These are phyloP conservation scores for Dascyllus trimaculatus DNA, from an alignment of 2,113 vertebrate species.

Conservation along the genomic window DNA sequence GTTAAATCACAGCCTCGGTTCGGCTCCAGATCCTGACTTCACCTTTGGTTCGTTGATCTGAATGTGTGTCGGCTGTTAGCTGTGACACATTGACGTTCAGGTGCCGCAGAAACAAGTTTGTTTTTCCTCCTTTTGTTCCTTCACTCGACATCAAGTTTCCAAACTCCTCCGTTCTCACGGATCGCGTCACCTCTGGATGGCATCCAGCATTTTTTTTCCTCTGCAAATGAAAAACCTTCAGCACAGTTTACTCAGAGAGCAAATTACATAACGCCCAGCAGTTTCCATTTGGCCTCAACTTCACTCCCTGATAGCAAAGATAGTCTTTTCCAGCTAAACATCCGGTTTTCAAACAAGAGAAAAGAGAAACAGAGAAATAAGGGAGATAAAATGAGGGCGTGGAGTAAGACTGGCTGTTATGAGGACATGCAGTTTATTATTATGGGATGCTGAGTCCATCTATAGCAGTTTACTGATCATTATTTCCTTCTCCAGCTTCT, in stretches of 20 bases:
- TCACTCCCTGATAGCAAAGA: conserved; percentile 4
- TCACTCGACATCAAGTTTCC: neutral
- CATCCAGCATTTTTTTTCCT: neutral
- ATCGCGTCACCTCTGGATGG: conserved; percentile 21
- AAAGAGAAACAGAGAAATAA: neutral
- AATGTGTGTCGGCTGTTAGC: no score
- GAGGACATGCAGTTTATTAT: no score
- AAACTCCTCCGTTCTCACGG: neutral
- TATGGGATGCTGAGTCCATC: no score
- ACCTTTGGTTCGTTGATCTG: no score
- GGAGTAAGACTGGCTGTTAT: no score
- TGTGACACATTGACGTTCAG: neutral
- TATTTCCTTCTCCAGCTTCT: no score
- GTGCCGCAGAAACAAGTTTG: conserved; percentile 4
- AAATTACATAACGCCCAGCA: conserved; percentile 26
- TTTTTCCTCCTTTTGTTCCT: conserved; percentile 24
- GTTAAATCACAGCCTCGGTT: no score
- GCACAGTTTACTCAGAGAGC: conserved; percentile 4
- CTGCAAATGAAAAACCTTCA: neutral
- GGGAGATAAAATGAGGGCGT: no score
- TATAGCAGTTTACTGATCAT: no score
- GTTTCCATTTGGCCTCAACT: conserved; percentile 20
- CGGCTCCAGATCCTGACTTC: no score
- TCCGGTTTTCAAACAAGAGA: neutral
- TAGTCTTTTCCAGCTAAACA: neutral